A percentile compares a stretch with the other conserved stretches of the same genome.
Conservation (phyloP, 1,140 invertebrate species). For the Scaptomyza montana region DNA sequence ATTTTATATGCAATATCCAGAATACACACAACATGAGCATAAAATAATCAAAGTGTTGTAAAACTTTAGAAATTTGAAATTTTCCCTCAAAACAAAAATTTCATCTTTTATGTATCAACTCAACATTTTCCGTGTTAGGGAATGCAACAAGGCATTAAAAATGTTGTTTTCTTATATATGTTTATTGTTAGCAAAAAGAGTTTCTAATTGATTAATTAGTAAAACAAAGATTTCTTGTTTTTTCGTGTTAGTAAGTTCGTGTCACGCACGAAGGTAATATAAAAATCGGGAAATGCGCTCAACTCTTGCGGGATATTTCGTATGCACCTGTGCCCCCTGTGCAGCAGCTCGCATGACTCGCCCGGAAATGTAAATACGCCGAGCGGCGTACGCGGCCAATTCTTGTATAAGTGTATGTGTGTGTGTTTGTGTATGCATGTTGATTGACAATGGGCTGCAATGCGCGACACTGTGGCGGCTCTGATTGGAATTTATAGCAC, state of each 20-base stretch:
- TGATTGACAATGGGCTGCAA: conserved; percentile 47
- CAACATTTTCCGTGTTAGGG: too few species aligned
- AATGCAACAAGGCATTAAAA: too few species aligned
- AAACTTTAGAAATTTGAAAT: too few species aligned
- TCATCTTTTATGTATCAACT: too few species aligned
- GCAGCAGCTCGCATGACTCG: conserved; percentile 36
- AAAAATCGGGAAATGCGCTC: neutral
- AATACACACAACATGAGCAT: too few species aligned
- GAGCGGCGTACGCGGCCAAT: conserved; percentile 1
- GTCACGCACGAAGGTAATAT: neutral
- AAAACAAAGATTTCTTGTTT: too few species aligned
- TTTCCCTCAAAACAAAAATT: too few species aligned
- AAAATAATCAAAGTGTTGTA: too few species aligned
- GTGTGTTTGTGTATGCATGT: conserved; percentile 17
- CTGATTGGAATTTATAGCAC: conserved; percentile 76
- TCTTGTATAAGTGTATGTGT: conserved; percentile 24
- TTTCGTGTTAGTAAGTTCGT: neutral
- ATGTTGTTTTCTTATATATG: too few species aligned
- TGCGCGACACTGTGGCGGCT: conserved; percentile 27
- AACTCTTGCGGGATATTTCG: neutral
- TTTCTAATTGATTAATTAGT: too few species aligned
- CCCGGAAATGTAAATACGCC: conserved; percentile 49
- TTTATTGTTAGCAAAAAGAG: too few species aligned
- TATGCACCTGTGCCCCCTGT: conserved; percentile 23
- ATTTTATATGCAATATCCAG: neutral